A percentile compares a stretch with the other conserved stretches of the same genome.
These are phyloP conservation scores for Oceanodroma leucorhoa DNA, from an alignment of 2,797 vertebrate genomes.

Conservation along the genomic window DNA sequence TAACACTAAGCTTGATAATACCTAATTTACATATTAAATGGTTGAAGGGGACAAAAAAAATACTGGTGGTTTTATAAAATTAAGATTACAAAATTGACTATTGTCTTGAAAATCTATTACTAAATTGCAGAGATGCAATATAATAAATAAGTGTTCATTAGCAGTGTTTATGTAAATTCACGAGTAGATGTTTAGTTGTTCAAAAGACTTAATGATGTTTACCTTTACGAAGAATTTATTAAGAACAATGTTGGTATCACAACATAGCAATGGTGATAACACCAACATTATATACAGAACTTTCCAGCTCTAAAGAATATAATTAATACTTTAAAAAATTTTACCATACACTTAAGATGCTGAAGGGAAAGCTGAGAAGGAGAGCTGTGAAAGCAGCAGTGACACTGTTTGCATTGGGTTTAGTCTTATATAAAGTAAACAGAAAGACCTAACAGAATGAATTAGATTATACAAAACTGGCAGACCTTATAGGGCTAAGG, in stretches of 20 bases:
- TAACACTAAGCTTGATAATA: conserved; percentile 82
- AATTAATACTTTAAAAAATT: conserved; percentile 14
- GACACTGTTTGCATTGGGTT: neutral
- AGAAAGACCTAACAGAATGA: neutral
- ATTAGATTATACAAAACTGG: neutral
- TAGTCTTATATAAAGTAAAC: neutral
- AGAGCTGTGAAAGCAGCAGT: neutral
- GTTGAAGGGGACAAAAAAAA: conserved; percentile 79
- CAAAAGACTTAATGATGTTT: conserved; percentile 66
- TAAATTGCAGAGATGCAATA: conserved; percentile 75
- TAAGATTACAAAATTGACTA: conserved; percentile 73
- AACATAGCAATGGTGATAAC: conserved; percentile 29
- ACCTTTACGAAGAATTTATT: conserved; percentile 25
- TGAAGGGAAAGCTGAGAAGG: neutral
- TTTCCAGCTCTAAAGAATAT: conserved; percentile 17
- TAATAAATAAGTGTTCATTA: conserved; percentile 73
- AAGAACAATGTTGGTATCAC: conserved; percentile 26
- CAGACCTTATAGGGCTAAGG: neutral
- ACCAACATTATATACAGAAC: conserved; percentile 19
- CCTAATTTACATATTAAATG: conserved; percentile 80
- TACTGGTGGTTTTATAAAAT: conserved; percentile 68
- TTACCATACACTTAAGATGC: neutral
- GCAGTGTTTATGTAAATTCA: conserved; percentile 70
- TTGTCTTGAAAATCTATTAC: conserved; percentile 74
- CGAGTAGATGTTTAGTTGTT: conserved; percentile 47